phyloP scores from a whole-genome alignment of 2,113 vertebrate genomes.

The Python bivittatus region DNA sequence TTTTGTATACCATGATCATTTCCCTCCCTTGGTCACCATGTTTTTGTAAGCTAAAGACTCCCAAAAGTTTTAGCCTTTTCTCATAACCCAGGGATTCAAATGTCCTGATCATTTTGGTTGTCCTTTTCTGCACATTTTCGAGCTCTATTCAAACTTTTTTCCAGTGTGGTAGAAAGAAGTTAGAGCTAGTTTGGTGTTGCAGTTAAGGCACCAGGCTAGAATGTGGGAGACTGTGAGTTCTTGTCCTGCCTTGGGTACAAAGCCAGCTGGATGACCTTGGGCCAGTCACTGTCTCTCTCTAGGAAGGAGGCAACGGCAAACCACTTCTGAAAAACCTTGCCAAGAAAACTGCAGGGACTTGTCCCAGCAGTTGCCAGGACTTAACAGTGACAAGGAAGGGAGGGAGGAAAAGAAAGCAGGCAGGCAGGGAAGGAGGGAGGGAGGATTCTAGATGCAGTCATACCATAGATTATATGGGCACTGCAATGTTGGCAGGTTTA shows the following conservation, averaged over 20 bases:
- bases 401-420: no score
- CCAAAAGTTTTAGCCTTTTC: not conserved
- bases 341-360: not conserved
- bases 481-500: not conserved
- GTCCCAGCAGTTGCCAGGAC: not conserved
- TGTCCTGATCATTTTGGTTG: not conserved
- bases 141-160: not conserved
- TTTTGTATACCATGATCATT: not conserved
- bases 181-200: not conserved
- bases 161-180: not conserved
- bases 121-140: not conserved
- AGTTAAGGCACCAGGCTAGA: not conserved
- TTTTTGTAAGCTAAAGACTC: not conserved
- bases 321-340: not conserved
- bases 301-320: not conserved
- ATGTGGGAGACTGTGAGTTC: not conserved
- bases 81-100: not conserved
- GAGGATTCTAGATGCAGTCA: no score
- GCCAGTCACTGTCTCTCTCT: not conserved
- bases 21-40: not conserved
- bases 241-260: not conserved
- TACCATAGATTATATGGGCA: not conserved
- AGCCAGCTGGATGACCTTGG: not conserved
- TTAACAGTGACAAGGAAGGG: not conserved
- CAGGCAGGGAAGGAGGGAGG: no score